Base-by-base conservation (phyloP, 2,888 invertebrate species). In the Athetis lepigone region DNA sequence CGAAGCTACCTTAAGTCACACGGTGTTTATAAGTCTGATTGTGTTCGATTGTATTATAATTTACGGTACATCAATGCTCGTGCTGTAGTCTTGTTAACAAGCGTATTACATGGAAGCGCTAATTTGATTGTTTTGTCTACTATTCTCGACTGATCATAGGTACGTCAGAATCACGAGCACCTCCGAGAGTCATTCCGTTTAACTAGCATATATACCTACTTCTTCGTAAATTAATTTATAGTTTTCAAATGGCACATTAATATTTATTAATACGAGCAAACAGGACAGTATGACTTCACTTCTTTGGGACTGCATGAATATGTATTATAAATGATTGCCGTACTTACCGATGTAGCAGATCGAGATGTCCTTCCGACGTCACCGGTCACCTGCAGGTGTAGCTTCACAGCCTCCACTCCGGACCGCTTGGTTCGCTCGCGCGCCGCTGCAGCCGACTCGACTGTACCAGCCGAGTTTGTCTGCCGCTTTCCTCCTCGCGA, bases 361-460 rank as follows among this genome's bases (percentile, higher is more conserved):
- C 95, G 89, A 13, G 95, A 95, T 16, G 92, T 87, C 60, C 95
- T 88, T n/a, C 95, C 95, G 16, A 92, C 93, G 59, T 90, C 88
- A 33, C 94, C 94, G 2, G 94, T 94, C 25, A 82, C 82, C 72
- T 94, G 65, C 39, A 94, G 83, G 75, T 95, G 92, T 43, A 95
- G 81, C 77, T 93, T 94, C 16, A 95, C 95, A 33, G 95, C 95
- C 23, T 94, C 95, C 39, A 94, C 80, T 2, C 95, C 95, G 9
- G 95, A 94, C 47, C 95, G 85, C 80, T 95, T 95, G 19, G 74
- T 74, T 16, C 89, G 88, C 18, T 83, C 81, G 19, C 86, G 80
- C 2, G 77, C 82, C 13, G 77, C 75, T 3, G 85, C 87, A 27
- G 85, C 80, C 8, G 71, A 68, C 39, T 75, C 79, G 18, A 55